Evolutionary conservation across 2,113 vertebrate species (phyloP).

Genomic region (Anoura caudifer): DNA sequence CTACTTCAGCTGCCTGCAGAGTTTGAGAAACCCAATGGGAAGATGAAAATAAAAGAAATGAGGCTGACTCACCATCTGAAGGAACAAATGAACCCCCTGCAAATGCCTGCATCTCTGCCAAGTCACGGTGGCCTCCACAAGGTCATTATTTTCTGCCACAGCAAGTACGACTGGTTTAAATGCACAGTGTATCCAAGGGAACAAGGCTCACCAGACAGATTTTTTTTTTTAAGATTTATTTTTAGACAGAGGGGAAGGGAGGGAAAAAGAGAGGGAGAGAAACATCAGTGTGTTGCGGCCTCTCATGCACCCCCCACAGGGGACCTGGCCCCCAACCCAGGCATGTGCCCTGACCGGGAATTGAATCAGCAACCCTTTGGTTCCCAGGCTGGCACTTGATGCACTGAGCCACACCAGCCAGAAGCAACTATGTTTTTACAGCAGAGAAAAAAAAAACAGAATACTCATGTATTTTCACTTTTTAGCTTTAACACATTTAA

Average conservation of each 20-base stretch:
- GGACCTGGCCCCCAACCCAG: too few relatives aligned
- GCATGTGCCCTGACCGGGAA: too few relatives aligned
- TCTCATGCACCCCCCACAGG: too few relatives aligned
- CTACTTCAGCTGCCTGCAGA: conserved; percentile 76
- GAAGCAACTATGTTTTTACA: not conserved
- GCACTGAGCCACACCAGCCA: too few relatives aligned
- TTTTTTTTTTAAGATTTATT: too few relatives aligned
- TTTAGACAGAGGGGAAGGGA: too few relatives aligned
- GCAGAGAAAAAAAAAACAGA: not conserved
- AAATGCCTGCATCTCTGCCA: conserved; percentile 67
- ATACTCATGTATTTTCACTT: not conserved
- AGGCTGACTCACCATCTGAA: conserved; percentile 72
- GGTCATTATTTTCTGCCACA: conserved; percentile 75
- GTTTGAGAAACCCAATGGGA: conserved; percentile 73
- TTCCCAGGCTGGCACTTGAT: too few relatives aligned
- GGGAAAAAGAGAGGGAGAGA: too few relatives aligned
- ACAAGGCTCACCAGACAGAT: conserved; percentile 16
- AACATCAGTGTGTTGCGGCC: too few relatives aligned
- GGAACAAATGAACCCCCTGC: conserved; percentile 68
- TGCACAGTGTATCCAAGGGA: not conserved
- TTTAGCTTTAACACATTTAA: not conserved
- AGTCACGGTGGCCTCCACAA: conserved; percentile 40
- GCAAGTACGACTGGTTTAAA: not conserved
- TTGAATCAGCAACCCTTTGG: too few relatives aligned
- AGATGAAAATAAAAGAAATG: conserved; percentile 70